Percentiles rank a stretch among this genome's conserved stretches.
phyloP scores from a whole-genome alignment of 2,888 invertebrate species.

The Coecobrya sp. region DNA sequence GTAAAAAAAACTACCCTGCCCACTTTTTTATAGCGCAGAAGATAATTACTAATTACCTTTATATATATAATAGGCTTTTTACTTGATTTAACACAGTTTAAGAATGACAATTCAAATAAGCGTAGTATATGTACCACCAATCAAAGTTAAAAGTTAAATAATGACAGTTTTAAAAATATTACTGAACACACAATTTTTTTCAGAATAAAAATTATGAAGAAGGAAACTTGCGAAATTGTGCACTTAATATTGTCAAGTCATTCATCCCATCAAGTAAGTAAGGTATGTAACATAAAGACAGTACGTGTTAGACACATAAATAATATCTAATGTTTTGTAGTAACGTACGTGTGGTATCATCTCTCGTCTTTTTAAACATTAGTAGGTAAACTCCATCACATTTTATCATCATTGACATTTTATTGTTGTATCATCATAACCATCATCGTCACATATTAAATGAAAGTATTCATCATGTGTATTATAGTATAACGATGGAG shows the following conservation, averaged over 20 bases:
- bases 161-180: not conserved
- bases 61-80: not conserved
- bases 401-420: not conserved
- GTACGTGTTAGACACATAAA: not conserved
- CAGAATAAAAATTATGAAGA: not conserved
- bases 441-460: not conserved
- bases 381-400: slow-evolving; percentile 1
- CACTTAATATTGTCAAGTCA: not conserved
- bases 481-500: not conserved
- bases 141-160: not conserved
- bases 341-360: not conserved
- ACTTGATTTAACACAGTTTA: not conserved
- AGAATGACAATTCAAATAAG: not conserved
- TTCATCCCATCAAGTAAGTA: not conserved
- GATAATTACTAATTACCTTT: slow-evolving; percentile 5
- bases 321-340: not conserved
- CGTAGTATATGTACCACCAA: too few species aligned
- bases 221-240: slow-evolving; percentile 13
- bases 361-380: not conserved
- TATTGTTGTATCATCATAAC: slow-evolving; percentile 22
- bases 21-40: not conserved
- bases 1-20: not conserved
- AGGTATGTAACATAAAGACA: not conserved
- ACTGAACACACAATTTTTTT: not conserved
- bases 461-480: not conserved